A percentile compares a stretch with the other conserved stretches of the same genome.
Conservation (phyloP, 2,888 invertebrate species). For the Epistrophe grossulariae region DNA sequence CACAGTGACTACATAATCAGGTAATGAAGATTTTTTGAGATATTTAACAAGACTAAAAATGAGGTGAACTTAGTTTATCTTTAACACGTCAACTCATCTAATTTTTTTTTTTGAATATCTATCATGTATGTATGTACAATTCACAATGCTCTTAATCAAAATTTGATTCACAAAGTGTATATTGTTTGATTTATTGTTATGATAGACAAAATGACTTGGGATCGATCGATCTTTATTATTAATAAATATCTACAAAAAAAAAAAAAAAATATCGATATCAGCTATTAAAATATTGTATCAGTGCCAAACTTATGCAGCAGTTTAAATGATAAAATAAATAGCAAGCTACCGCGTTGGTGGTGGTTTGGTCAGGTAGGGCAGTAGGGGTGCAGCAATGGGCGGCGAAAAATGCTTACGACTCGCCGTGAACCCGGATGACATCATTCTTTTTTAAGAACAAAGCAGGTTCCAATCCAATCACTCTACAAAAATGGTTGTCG, state of each 20-base stretch:
- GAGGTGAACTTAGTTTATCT: slow-evolving; percentile 5
- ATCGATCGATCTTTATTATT: slow-evolving; percentile 7
- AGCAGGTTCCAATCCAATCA: slow-evolving; percentile 73
- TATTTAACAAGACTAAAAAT: slow-evolving; percentile 21
- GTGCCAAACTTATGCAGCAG: slow-evolving; percentile 65
- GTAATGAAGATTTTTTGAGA: slow-evolving; percentile 40
- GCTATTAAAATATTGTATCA: slow-evolving; percentile 45
- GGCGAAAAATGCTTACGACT: slow-evolving; percentile 61
- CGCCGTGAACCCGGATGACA: slow-evolving; percentile 75
- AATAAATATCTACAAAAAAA: slow-evolving; percentile 15
- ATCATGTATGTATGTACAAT: not conserved
- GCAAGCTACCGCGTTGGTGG: slow-evolving; percentile 13
- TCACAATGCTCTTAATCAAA: not conserved
- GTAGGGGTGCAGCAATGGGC: slow-evolving; percentile 32
- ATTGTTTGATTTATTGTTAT: not conserved
- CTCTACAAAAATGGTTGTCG: slow-evolving; percentile 31
- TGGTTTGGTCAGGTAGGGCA: slow-evolving; percentile 2
- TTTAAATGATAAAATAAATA: slow-evolving; percentile 59
- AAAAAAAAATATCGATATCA: slow-evolving; percentile 44
- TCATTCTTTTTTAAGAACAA: slow-evolving; percentile 74
- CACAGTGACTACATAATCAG: slow-evolving; percentile 56
- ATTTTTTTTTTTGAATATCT: not conserved
- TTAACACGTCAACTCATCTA: slow-evolving; percentile 1
- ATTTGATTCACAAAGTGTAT: not conserved
- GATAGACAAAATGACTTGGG: slow-evolving; percentile 17